Conservation (phyloP, 2,797 vertebrate species). For the Gallirallus australis region DNA sequence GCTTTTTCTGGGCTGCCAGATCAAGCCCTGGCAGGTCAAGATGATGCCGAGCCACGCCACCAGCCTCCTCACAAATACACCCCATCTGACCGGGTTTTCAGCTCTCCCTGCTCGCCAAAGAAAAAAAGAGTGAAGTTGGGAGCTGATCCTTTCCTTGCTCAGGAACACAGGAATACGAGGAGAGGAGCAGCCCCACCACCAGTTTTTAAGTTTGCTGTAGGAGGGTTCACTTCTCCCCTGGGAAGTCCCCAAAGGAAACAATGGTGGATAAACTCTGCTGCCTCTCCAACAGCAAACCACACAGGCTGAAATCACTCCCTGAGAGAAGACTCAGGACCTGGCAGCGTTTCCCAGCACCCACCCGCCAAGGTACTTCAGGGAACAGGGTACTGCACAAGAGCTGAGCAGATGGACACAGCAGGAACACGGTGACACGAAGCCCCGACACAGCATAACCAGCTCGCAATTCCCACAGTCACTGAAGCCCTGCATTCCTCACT, state of each 20-base stretch:
- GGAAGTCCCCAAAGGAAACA: neutral
- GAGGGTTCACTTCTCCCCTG: neutral
- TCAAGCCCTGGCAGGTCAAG: neutral
- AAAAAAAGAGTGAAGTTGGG: neutral
- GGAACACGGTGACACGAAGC: neutral
- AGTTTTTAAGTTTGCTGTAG: neutral
- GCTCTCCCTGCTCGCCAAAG: neutral
- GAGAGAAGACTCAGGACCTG: no score
- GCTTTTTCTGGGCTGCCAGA: neutral
- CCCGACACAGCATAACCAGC: neutral
- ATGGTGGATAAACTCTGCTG: neutral
- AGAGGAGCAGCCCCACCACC: neutral
- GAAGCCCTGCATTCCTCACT: neutral
- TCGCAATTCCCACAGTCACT: neutral
- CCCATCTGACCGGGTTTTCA: neutral
- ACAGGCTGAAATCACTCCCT: no score
- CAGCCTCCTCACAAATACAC: neutral
- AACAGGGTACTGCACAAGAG: fast-evolving
- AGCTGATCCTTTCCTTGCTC: neutral
- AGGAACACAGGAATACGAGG: neutral
- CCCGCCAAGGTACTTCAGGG: neutral
- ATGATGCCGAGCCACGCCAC: neutral
- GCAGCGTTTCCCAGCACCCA: neutral
- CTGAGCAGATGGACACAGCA: neutral
- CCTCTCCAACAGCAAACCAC: neutral